Evolutionary conservation across 2,888 invertebrate genomes (phyloP).

Genomic region (Villa cingulata): DNA sequence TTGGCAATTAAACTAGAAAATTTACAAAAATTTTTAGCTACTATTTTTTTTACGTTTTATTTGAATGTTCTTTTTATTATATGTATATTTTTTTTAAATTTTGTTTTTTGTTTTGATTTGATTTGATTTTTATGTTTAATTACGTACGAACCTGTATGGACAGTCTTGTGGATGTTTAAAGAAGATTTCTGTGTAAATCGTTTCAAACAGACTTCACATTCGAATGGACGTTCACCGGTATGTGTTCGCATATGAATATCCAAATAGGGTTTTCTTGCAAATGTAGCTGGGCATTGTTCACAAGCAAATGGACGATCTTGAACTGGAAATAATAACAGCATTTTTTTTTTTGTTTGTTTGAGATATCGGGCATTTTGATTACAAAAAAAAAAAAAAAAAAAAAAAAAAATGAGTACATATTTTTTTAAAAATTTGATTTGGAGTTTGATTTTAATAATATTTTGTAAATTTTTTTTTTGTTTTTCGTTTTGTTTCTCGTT

Average conservation of each 20-base stretch:
- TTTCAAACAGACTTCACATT: conserved; percentile 65
- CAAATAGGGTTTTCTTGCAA: conserved; percentile 48
- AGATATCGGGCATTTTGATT: too few relatives aligned
- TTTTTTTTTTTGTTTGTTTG: neutral
- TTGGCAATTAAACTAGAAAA: too few relatives aligned
- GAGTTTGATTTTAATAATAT: too few relatives aligned
- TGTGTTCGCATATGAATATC: conserved; percentile 52
- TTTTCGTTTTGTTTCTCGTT: too few relatives aligned
- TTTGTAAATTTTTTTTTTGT: too few relatives aligned
- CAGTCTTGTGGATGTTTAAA: conserved; percentile 66
- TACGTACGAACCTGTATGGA: conserved; percentile 47
- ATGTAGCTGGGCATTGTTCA: conserved; percentile 42
- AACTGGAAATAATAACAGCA: conserved; percentile 9
- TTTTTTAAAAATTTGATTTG: too few relatives aligned
- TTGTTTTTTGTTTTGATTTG: too few relatives aligned
- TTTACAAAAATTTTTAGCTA: too few relatives aligned
- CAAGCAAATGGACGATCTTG: conserved; percentile 41
- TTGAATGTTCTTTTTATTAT: neutral
- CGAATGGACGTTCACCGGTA: conserved; percentile 42
- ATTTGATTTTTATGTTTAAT: too few relatives aligned
- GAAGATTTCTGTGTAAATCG: conserved; percentile 70
- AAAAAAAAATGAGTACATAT: too few relatives aligned
- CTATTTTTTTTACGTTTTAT: neutral
- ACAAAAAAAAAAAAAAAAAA: too few relatives aligned
- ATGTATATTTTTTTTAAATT: neutral